Evolutionary conservation across 2,888 invertebrate genomes (phyloP).

Genomic region (Aphrophora alni): DNA sequence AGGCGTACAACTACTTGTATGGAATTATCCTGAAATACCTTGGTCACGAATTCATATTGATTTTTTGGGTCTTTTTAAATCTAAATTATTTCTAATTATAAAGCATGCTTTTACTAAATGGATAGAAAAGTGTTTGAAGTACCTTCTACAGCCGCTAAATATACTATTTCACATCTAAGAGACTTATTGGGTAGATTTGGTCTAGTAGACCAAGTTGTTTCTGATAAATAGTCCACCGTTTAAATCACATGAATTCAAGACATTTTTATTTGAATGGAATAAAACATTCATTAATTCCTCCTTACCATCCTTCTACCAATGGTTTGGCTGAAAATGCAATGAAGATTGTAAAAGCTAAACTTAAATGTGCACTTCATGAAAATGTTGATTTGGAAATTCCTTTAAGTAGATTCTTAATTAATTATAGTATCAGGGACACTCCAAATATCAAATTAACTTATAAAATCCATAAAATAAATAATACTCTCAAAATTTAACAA

Average conservation of each 20-base stretch:
- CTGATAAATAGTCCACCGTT: conserved; percentile 28
- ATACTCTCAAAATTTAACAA: no score
- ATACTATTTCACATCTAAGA: conserved; percentile 14
- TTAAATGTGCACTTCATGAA: conserved; percentile 2
- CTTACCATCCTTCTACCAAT: conserved; percentile 23
- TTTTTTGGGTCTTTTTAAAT: conserved; percentile 11
- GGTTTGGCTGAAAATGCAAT: conserved; percentile 25
- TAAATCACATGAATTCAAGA: conserved; percentile 1
- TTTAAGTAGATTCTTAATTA: no score
- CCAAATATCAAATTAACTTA: no score
- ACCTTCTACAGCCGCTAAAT: background rate
- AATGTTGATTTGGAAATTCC: background rate
- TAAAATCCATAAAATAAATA: no score
- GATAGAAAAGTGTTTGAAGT: no score
- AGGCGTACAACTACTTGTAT: background rate
- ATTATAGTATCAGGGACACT: no score
- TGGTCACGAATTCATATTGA: conserved; percentile 20
- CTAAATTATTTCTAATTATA: conserved; percentile 3
- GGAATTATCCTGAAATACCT: background rate
- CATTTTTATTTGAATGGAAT: conserved; percentile 24
- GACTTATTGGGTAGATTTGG: conserved; percentile 20
- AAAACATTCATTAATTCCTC: conserved; percentile 10
- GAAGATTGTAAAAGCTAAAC: conserved; percentile 19
- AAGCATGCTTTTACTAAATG: conserved; percentile 17
- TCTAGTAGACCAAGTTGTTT: background rate